Evolutionary conservation across 1,140 invertebrate species (phyloP).

Genomic region (Drepana arcuata): DNA sequence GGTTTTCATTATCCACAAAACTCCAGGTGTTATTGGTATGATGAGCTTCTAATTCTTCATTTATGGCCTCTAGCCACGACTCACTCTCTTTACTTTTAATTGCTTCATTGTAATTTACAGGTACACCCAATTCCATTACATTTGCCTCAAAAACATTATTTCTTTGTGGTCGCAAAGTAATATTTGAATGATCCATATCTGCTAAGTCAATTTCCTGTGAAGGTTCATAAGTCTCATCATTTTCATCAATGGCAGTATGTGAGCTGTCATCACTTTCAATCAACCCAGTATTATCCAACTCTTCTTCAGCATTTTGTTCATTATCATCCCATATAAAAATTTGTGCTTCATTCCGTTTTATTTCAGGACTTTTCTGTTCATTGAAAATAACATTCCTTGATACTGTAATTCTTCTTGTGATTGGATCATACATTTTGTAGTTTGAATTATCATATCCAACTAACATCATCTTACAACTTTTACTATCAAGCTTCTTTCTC

Average conservation of each 20-base stretch:
- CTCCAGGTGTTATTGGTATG: slow-evolving; percentile 22
- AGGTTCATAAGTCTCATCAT: slow-evolving; percentile 9
- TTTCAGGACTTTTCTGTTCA: slow-evolving; percentile 12
- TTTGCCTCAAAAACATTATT: slow-evolving; percentile 4
- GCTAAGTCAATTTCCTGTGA: background rate
- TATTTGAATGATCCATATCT: background rate
- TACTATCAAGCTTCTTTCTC: slow-evolving; percentile 17
- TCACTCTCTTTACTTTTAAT: slow-evolving; percentile 3
- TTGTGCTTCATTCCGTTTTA: slow-evolving; percentile 13
- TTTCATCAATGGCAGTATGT: slow-evolving; percentile 3
- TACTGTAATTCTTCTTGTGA: slow-evolving; percentile 20
- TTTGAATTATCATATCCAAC: slow-evolving; percentile 12
- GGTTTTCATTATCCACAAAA: slow-evolving; percentile 6
- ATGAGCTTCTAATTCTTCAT: slow-evolving; percentile 11
- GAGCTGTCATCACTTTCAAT: slow-evolving; percentile 3
- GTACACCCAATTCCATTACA: slow-evolving; percentile 4
- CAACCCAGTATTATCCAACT: background rate
- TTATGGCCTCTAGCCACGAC: slow-evolving; percentile 10
- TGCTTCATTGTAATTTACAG: slow-evolving; percentile 7
- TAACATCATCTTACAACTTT: slow-evolving; percentile 13
- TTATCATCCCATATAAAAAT: slow-evolving; percentile 9
- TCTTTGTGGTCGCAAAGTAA: slow-evolving; percentile 4
- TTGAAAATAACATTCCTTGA: slow-evolving; percentile 29
- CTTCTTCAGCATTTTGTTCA: background rate
- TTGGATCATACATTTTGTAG: slow-evolving; percentile 16